Percentiles rank a stretch among this genome's conserved stretches.
Conservation (phyloP, 2,888 invertebrate genomes). For the Cephus spinipes region DNA sequence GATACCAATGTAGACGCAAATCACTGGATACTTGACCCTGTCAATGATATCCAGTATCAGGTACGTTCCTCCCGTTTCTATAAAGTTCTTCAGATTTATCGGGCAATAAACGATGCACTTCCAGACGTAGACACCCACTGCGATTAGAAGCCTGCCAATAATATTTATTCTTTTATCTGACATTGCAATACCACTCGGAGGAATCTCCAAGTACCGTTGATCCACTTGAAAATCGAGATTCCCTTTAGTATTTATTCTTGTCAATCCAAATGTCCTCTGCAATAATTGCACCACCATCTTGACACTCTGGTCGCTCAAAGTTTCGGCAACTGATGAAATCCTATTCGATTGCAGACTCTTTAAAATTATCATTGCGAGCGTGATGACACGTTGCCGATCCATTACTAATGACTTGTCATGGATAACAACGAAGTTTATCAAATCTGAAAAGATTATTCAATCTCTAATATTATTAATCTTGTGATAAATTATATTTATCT, state of each 20-base stretch:
- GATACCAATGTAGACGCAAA: constrained; percentile 62
- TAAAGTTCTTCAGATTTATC: constrained; percentile 52
- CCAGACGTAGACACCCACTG: constrained; percentile 65
- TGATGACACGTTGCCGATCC: constrained; percentile 48
- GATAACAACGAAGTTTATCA: constrained; percentile 35
- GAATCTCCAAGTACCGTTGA: constrained; percentile 40
- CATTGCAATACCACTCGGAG: not conserved
- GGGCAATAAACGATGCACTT: constrained; percentile 53
- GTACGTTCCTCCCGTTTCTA: constrained; percentile 60
- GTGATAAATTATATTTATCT: constrained; percentile 5
- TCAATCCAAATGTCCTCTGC: constrained; percentile 35
- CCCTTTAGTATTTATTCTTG: constrained; percentile 6
- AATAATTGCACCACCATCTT: constrained; percentile 39
- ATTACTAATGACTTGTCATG: constrained; percentile 36
- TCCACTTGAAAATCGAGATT: constrained; percentile 55
- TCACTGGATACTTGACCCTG: constrained; percentile 54
- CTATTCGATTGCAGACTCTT: constrained; percentile 14
- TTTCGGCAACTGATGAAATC: constrained; percentile 8
- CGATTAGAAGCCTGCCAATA: constrained; percentile 56
- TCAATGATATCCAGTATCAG: constrained; percentile 64
- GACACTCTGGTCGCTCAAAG: constrained; percentile 35
- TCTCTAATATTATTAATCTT: not conserved
- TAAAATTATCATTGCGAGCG: constrained; percentile 42
- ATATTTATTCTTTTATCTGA: constrained; percentile 3
- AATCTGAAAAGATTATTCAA: constrained; percentile 30